Evolutionary conservation across 2,797 vertebrate genomes (phyloP).

Genomic region (Ammospiza maritima): DNA sequence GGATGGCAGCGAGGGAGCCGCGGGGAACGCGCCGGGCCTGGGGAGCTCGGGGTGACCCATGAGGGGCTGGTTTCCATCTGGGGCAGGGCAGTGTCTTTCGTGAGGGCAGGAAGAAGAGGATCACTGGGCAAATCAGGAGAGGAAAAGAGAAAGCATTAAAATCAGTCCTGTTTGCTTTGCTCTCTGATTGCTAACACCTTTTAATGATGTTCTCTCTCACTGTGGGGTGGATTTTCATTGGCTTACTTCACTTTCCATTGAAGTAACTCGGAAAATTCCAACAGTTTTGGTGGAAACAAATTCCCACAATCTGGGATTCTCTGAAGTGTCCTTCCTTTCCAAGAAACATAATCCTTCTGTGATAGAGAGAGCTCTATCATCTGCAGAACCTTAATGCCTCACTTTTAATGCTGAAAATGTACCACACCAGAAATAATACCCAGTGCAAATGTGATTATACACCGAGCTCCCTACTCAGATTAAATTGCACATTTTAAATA

Average conservation of each 20-base stretch:
- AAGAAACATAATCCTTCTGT: background rate
- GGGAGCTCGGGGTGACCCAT: rapidly evolving
- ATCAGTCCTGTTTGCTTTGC: background rate
- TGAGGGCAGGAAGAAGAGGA: background rate
- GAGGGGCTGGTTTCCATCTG: background rate
- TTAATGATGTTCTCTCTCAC: background rate
- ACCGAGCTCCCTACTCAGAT: background rate
- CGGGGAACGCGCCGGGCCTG: rapidly evolving
- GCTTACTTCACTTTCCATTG: conserved; percentile 47
- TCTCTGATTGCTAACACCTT: background rate
- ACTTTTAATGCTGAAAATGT: background rate
- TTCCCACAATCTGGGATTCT: conserved; percentile 25
- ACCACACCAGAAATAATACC: background rate
- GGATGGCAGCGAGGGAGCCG: rapidly evolving
- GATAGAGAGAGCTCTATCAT: background rate
- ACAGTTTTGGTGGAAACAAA: conserved; percentile 10
- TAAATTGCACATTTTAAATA: conserved; percentile 24
- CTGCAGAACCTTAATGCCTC: background rate
- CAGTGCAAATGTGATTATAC: background rate
- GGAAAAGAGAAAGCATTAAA: background rate
- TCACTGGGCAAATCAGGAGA: background rate
- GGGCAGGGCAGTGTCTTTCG: background rate
- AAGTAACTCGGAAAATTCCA: conserved; percentile 49
- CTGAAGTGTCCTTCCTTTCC: conserved; percentile 34
- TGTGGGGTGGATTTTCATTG: background rate